Base-by-base conservation (phyloP, 2,797 vertebrate genomes). In the Kryptopterus vitreolus region DNA sequence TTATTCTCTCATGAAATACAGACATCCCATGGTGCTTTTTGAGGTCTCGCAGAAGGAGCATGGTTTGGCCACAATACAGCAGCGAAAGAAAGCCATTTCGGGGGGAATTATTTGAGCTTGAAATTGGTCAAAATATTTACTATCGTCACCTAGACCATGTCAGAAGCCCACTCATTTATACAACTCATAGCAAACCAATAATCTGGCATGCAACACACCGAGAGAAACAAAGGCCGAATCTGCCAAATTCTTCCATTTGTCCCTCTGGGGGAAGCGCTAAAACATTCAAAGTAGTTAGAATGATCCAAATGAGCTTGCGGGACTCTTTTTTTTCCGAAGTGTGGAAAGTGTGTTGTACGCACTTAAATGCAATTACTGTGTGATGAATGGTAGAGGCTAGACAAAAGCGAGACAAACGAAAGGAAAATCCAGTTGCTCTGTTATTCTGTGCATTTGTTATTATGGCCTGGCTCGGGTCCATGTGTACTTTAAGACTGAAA, bases 1-100 rank as follows among this genome's bases (percentile, higher is more conserved):
- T 82, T 75, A 74, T 74, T 78, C 58, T 58, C 22, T 52, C 33
- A 68, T 61, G 77, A 74, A 78, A 48, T 38, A 29, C 70, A 74
- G 43, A 82, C 31, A 73, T 82, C 81, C 59, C 50, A 24, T 46
- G 24, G 18, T 69, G 77, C 24, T 43, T 46, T 69, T n/a, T 69
- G 52, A 78, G 76, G 38, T 58, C 33, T 24, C n/a, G 31, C 62
- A 58, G 62, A 66, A 53, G 43, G 53, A 66, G 57, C 59, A 31
- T 53, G 76, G 81, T 74, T 78, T 78, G 76, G 69, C 50, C 16
- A 43, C 2, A 33, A 65, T 74, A 72, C 59, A 73, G 62, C 50
- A 38, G 58, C 22, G 29, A 35, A 38, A 15, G 50, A 43, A 73
- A 35, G 62, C 68, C 7, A 1, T 75, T n/a, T 59, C 6, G 35